phyloP scores from a whole-genome alignment of 2,797 vertebrate species.

The Malurus splendens region DNA sequence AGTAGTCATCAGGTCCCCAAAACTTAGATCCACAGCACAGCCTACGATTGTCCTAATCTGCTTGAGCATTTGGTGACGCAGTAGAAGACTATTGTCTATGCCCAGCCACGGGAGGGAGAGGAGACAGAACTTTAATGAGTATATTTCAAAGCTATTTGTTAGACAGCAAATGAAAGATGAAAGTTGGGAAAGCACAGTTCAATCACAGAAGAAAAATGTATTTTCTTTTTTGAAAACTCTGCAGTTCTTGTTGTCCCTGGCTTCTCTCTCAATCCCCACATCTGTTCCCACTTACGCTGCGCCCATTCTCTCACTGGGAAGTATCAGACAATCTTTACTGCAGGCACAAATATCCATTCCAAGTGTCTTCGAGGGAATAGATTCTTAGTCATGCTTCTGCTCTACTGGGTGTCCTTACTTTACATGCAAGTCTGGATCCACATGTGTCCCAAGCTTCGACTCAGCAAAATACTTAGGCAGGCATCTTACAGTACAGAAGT shows the following conservation, averaged over 20 bases:
- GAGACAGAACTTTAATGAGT: neutral
- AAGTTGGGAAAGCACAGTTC: constrained; percentile 46
- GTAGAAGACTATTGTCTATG: constrained; percentile 26
- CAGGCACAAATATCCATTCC: neutral
- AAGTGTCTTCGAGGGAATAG: constrained; percentile 36
- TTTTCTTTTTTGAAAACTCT: constrained; percentile 6
- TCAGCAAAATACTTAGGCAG: neutral
- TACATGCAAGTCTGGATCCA: neutral
- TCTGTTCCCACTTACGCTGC: constrained; percentile 50
- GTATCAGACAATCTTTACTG: constrained; percentile 32
- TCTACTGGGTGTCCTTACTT: constrained; percentile 21
- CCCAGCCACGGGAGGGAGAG: neutral
- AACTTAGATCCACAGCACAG: constrained; percentile 11
- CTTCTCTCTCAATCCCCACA: neutral
- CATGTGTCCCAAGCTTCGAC: neutral
- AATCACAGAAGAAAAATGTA: constrained; percentile 43
- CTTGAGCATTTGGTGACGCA: neutral
- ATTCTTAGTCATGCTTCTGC: constrained; percentile 9
- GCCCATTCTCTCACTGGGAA: constrained; percentile 40
- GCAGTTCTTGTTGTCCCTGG: constrained; percentile 16
- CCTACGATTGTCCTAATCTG: neutral
- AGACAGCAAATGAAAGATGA: constrained; percentile 53
- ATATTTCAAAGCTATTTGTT: constrained; percentile 49
- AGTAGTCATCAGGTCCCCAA: constrained; percentile 18
- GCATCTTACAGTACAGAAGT: neutral